Base-by-base conservation (phyloP, 2,888 invertebrate genomes). In the Aphrophora alni region DNA sequence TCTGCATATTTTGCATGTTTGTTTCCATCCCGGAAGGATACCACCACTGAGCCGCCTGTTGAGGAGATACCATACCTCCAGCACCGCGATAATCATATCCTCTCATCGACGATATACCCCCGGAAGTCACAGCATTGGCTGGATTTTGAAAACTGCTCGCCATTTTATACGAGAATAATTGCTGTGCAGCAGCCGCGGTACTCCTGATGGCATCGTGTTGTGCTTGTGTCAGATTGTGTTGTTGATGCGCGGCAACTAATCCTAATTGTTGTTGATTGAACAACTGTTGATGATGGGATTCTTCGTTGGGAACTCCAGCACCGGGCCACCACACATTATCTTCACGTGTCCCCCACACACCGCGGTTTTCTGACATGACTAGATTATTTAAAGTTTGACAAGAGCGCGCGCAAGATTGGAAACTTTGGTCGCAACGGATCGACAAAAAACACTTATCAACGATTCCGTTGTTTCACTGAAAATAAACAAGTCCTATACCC, bases 11-110 rank as follows among this genome's bases (percentile, higher is more conserved):
- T 12, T 68, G 68, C 68, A 24, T 7, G 7, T 7, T 73, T 28
- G 28, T 10, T 12, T 44, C 44, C 44, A 44, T 44, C 17, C 44
- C 44, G 2, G 44, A 92, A 90, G 86, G 92, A 90, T 85, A 92
- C 91, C 85, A 91, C 92, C 90, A 89, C 87, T 83, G 88, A 87
- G 83, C 92, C 91, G 84, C 92, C n/a, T n/a, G n/a, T n/a, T n/a
- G n/a, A n/a, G n/a, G n/a, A n/a, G n/a, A n/a, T n/a, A n/a, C n/a
- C 90, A 86, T 92, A 90, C 80, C 24, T 76, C 80, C 33, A 71
- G 59, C 10, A 69, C 81, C 24, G 78, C n/a, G n/a, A n/a, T n/a
- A n/a, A n/a, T n/a, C n/a, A 38, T 28, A 38, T 14, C 74, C 44
- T 17, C 44, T 44, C 44, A 44, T 44, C 44, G 44, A 44, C 8